A percentile compares a stretch with the other conserved stretches of the same genome.
Evolutionary conservation across 2,113 vertebrate species (phyloP).

Genomic region (Stigmatopora argus): DNA sequence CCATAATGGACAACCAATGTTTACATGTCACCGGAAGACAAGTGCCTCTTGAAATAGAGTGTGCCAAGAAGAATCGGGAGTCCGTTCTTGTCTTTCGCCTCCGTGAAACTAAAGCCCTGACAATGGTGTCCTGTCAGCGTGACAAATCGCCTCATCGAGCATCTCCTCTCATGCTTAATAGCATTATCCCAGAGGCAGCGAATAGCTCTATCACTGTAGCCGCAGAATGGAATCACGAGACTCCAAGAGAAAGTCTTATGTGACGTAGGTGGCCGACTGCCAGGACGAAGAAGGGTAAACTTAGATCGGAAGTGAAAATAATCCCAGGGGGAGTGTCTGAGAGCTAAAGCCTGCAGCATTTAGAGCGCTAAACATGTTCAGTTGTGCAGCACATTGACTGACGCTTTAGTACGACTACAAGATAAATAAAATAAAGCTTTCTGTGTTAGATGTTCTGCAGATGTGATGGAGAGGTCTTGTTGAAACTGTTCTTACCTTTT

Average conservation of each 20-base stretch:
- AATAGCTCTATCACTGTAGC: constrained; percentile 62
- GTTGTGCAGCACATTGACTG: constrained; percentile 11
- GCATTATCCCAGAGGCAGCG: constrained; percentile 59
- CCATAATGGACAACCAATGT: constrained; percentile 65
- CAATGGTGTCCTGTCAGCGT: constrained; percentile 67
- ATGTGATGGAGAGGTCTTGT: constrained; percentile 16
- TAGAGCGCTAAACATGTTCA: constrained; percentile 13
- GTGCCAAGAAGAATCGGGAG: constrained; percentile 48
- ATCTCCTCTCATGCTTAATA: constrained; percentile 64
- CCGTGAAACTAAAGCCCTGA: constrained; percentile 59
- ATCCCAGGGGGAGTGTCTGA: constrained; percentile 18
- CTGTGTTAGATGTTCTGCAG: constrained; percentile 2
- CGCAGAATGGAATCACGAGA: constrained; percentile 43
- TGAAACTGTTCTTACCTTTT: constrained; percentile 75
- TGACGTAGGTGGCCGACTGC: constrained; percentile 14
- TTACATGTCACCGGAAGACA: constrained; percentile 57
- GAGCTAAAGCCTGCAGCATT: constrained; percentile 36
- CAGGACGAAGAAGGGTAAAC: constrained; percentile 26
- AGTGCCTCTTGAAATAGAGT: constrained; percentile 51
- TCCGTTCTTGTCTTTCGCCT: constrained; percentile 46
- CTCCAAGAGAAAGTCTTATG: constrained; percentile 13
- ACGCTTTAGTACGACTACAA: background rate
- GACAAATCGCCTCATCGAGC: constrained; percentile 68
- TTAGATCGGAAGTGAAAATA: constrained; percentile 27
- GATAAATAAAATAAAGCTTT: background rate